Conservation (phyloP, 2,113 vertebrate genomes). For the Typhlomys cinereus region DNA sequence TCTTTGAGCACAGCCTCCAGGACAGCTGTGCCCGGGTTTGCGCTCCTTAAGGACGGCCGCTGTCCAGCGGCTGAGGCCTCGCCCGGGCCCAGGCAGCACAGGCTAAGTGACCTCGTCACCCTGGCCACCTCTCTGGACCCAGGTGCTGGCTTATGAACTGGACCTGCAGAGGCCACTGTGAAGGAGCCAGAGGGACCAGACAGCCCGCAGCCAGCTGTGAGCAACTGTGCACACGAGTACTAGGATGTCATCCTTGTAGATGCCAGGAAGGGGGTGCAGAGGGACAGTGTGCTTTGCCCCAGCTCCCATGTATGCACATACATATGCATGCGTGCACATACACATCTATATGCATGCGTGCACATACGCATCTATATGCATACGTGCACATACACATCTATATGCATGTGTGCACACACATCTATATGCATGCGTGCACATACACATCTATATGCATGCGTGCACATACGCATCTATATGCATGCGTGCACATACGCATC, state of each 20-base stretch:
- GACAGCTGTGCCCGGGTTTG: rapidly evolving
- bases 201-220: rapidly evolving
- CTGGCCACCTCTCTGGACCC: not conserved
- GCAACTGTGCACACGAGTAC: rapidly evolving
- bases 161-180: rapidly evolving
- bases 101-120: rapidly evolving
- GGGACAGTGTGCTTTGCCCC: rapidly evolving
- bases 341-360: not conserved
- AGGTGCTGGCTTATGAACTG: rapidly evolving
- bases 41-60: rapidly evolving
- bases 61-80: rapidly evolving
- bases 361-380: rapidly evolving
- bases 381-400: too few relatives aligned
- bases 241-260: rapidly evolving
- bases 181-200: too few relatives aligned
- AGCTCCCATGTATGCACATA: rapidly evolving
- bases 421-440: too few relatives aligned
- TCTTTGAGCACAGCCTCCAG: too few relatives aligned
- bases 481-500: too few relatives aligned
- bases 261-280: not conserved
- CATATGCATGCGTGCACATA: too few relatives aligned
- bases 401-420: not conserved
- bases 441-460: rapidly evolving
- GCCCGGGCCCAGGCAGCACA: rapidly evolving
- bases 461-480: not conserved